phyloP scores from a whole-genome alignment of 2,888 invertebrate genomes.

The Athalia cordata region DNA sequence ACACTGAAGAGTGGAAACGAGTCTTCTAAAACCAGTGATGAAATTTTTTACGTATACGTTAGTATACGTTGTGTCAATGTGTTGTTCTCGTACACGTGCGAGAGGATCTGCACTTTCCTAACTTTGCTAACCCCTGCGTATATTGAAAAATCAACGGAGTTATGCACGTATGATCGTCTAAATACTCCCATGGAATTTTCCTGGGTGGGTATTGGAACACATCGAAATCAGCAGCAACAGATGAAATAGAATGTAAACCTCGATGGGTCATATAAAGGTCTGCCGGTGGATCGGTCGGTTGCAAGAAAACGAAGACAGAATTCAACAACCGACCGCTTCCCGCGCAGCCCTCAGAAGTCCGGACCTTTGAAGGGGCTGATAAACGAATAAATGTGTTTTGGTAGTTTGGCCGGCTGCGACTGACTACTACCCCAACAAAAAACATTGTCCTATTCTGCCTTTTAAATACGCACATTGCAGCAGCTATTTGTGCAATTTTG shows the following conservation, averaged over 20 bases:
- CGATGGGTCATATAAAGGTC: not conserved
- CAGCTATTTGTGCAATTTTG: too few relatives aligned
- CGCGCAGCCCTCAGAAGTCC: not conserved
- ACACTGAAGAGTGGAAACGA: slow-evolving; percentile 22
- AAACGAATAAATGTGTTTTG: slow-evolving; percentile 45
- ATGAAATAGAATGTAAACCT: too few relatives aligned
- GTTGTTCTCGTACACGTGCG: not conserved
- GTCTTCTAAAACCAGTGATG: slow-evolving; percentile 17
- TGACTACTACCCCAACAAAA: slow-evolving; percentile 36
- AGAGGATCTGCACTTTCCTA: not conserved
- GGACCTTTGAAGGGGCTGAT: slow-evolving; percentile 41
- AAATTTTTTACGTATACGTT: not conserved
- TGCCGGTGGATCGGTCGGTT: too few relatives aligned
- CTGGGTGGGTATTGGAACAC: too few relatives aligned
- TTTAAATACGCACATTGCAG: not conserved
- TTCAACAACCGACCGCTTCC: not conserved
- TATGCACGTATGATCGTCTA: too few relatives aligned
- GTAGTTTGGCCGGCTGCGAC: slow-evolving; percentile 27
- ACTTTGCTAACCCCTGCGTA: too few relatives aligned
- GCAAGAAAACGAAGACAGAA: not conserved
- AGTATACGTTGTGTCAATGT: not conserved
- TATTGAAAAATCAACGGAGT: too few relatives aligned
- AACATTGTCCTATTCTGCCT: slow-evolving; percentile 20
- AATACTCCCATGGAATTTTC: too few relatives aligned
- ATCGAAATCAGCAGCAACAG: too few relatives aligned